Conservation (phyloP, 2,888 invertebrate species). For the Allophyes oxyacanthae region DNA sequence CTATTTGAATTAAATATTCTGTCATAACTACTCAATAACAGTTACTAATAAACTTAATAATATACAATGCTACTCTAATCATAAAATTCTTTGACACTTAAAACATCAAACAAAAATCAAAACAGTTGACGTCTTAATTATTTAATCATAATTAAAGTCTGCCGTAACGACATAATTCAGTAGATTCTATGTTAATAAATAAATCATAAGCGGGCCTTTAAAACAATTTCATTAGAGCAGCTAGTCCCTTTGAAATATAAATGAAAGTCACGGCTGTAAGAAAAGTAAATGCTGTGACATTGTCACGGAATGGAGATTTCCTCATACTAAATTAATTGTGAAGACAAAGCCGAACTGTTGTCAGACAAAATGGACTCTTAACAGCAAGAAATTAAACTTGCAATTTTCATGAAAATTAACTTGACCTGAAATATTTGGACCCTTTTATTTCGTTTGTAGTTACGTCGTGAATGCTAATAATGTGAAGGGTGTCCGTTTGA, state of each 20-base stretch:
- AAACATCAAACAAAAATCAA: constrained; percentile 20
- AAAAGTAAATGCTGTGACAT: constrained; percentile 79
- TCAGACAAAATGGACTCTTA: constrained; percentile 81
- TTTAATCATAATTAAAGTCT: constrained; percentile 43
- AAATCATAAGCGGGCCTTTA: constrained; percentile 59
- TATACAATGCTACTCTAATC: too few species aligned
- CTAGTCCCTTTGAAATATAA: constrained; percentile 68
- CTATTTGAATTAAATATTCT: too few species aligned
- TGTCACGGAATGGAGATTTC: constrained; percentile 84
- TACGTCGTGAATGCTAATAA: constrained; percentile 86
- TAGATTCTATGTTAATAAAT: constrained; percentile 55
- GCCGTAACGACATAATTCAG: constrained; percentile 47
- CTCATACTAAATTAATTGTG: constrained; percentile 84
- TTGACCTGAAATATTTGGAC: constrained; percentile 84
- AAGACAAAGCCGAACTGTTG: constrained; percentile 64
- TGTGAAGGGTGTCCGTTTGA: constrained; percentile 81
- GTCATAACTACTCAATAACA: too few species aligned
- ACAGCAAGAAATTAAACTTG: constrained; percentile 77
- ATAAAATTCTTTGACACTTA: constrained; percentile 13
- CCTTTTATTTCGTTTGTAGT: constrained; percentile 83
- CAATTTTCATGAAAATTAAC: constrained; percentile 79
- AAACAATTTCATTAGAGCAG: constrained; percentile 63
- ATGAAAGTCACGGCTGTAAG: constrained; percentile 69
- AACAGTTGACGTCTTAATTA: constrained; percentile 28
- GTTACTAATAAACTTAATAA: too few species aligned